Percentiles rank a stretch among this genome's conserved stretches.
phyloP scores from a whole-genome alignment of 37 sponge, comb jelly and placozoan species.

The Agelas oroides region DNA sequence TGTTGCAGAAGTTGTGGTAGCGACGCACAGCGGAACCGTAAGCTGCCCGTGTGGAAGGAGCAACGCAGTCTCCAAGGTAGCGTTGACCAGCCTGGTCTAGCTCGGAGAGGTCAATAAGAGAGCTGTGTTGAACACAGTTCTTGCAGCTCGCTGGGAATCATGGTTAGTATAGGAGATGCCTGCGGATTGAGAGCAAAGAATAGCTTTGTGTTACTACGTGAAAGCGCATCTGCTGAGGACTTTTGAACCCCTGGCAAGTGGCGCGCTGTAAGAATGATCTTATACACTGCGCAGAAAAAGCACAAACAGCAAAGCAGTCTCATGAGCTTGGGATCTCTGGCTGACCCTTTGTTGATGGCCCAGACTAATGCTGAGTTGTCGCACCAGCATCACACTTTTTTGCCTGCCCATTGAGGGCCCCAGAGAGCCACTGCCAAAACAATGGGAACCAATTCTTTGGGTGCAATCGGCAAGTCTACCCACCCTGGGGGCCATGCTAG shows the following conservation, averaged over 20 bases:
- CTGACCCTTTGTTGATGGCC: slow-evolving; percentile 18
- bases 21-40: slow-evolving; percentile 24
- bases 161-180: neutral
- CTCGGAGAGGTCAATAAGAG: slow-evolving; percentile 29
- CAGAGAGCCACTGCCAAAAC: neutral
- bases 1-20: slow-evolving; percentile 32
- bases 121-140: slow-evolving; percentile 1
- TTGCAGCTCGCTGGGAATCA: neutral
- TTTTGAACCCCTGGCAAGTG: slow-evolving; percentile 14
- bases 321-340: slow-evolving; percentile 12
- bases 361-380: neutral
- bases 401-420: slow-evolving; percentile 36
- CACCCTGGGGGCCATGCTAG: neutral
- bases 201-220: neutral
- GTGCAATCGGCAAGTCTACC: neutral
- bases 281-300: neutral
- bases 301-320: neutral
- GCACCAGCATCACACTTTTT: neutral
- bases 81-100: slow-evolving; percentile 15
- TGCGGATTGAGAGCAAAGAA: slow-evolving; percentile 11
- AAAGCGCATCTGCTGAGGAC: slow-evolving; percentile 43
- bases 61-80: slow-evolving; percentile 8
- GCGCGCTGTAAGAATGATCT: neutral
- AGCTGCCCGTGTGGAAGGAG: slow-evolving; percentile 24
- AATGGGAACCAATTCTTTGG: slow-evolving; percentile 24